A percentile compares a stretch with the other conserved stretches of the same genome.
phyloP scores from a whole-genome alignment of 1,140 invertebrate species.

The Brachystomella parvula region DNA sequence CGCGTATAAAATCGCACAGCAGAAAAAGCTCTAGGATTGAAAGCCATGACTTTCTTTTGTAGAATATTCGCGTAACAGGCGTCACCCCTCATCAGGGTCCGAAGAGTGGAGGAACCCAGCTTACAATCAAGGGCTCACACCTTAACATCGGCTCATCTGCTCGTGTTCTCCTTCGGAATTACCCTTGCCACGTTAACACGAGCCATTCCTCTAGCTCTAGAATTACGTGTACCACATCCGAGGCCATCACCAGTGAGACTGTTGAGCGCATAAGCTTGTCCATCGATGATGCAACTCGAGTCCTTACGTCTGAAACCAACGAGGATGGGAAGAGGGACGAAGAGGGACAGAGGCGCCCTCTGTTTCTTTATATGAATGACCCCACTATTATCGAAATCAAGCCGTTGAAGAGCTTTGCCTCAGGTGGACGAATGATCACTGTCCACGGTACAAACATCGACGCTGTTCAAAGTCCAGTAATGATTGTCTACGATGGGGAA shows the following conservation, averaged over 20 bases:
- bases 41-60: too few species aligned
- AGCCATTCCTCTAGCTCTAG: constrained; percentile 80
- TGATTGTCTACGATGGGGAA: constrained; percentile 64
- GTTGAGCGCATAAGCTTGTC: constrained; percentile 60
- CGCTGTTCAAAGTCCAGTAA: constrained; percentile 81
- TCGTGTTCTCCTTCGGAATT: constrained; percentile 75
- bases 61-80: constrained; percentile 67
- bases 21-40: too few species aligned
- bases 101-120: constrained; percentile 82
- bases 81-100: constrained; percentile 81
- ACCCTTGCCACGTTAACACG: constrained; percentile 75
- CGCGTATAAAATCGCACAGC: neutral
- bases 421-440: constrained; percentile 85
- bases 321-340: neutral
- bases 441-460: constrained; percentile 86
- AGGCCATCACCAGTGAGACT: constrained; percentile 47
- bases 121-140: constrained; percentile 82
- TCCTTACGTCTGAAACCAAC: constrained; percentile 44
- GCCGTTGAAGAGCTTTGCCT: constrained; percentile 74
- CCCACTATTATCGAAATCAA: constrained; percentile 90
- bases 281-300: constrained; percentile 75
- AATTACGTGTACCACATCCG: constrained; percentile 76
- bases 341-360: constrained; percentile 44
- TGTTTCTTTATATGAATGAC: constrained; percentile 84
- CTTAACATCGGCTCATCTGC: constrained; percentile 88